Evolutionary conservation across 1,140 invertebrate species (phyloP).

Genomic region (Nasonia vitripennis): DNA sequence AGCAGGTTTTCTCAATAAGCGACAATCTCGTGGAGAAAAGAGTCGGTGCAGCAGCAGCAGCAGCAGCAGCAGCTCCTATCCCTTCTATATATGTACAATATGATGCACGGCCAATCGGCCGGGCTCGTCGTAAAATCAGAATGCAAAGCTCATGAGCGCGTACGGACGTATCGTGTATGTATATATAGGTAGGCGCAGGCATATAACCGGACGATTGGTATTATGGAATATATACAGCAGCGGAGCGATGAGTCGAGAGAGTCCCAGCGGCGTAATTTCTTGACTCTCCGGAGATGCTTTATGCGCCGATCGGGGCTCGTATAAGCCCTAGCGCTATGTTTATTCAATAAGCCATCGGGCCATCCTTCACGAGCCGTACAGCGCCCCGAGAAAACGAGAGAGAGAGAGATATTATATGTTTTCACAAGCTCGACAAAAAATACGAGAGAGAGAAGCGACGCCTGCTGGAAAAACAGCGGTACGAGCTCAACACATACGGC

Average conservation of each 20-base stretch:
- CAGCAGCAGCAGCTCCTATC: background rate
- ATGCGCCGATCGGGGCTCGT: conserved; percentile 48
- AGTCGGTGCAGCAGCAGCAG: background rate
- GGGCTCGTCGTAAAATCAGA: conserved; percentile 42
- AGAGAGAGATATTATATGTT: background rate
- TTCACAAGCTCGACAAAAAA: conserved; percentile 10
- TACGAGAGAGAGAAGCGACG: background rate
- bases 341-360: conserved; percentile 50
- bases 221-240: conserved; percentile 9
- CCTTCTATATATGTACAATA: background rate
- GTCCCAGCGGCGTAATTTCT: conserved; percentile 49
- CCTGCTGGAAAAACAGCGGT: background rate
- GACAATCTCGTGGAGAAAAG: background rate
- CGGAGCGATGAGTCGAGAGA: conserved; percentile 7
- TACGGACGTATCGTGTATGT: background rate
- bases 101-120: background rate
- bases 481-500: background rate
- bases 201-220: conserved; percentile 23
- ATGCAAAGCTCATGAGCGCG: conserved; percentile 16
- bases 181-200: background rate
- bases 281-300: conserved; percentile 51
- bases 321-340: conserved; percentile 41
- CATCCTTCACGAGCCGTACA: background rate
- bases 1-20: conserved; percentile 43
- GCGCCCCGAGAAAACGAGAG: background rate